phyloP scores from a whole-genome alignment of 2,888 invertebrate species.

The Griposia aprilina region DNA sequence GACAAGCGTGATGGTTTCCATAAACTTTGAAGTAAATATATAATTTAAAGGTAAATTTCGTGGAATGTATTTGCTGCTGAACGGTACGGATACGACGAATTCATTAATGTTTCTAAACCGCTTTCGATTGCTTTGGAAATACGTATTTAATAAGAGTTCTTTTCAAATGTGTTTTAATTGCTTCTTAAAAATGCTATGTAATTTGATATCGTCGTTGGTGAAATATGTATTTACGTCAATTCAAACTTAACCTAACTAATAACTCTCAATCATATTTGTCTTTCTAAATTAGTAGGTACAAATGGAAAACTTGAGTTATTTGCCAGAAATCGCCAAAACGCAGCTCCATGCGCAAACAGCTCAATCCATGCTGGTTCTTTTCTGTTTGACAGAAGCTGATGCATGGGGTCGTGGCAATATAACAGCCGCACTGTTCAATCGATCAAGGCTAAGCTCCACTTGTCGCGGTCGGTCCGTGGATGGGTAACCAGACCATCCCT shows the following conservation, averaged over 20 bases:
- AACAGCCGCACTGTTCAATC: no score
- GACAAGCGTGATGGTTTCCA: slow-evolving; percentile 53
- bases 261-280: no score
- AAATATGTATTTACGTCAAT: neutral
- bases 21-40: slow-evolving; percentile 55
- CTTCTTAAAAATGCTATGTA: neutral
- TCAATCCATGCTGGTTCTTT: no score
- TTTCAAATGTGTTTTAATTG: neutral
- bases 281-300: neutral
- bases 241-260: neutral
- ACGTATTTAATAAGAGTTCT: neutral
- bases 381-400: neutral
- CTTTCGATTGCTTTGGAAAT: slow-evolving; percentile 21
- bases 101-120: slow-evolving; percentile 7
- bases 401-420: no score
- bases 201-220: neutral
- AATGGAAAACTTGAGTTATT: no score
- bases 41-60: slow-evolving; percentile 41
- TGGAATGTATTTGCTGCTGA: slow-evolving; percentile 26
- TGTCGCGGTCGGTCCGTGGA: no score
- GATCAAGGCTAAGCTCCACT: no score
- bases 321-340: neutral
- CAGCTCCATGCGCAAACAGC: no score
- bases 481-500: no score
- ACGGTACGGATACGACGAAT: slow-evolving; percentile 12